These are phyloP conservation scores for Alcis repandata DNA, from an alignment of 2,888 invertebrate species.

Conservation along the genomic window DNA sequence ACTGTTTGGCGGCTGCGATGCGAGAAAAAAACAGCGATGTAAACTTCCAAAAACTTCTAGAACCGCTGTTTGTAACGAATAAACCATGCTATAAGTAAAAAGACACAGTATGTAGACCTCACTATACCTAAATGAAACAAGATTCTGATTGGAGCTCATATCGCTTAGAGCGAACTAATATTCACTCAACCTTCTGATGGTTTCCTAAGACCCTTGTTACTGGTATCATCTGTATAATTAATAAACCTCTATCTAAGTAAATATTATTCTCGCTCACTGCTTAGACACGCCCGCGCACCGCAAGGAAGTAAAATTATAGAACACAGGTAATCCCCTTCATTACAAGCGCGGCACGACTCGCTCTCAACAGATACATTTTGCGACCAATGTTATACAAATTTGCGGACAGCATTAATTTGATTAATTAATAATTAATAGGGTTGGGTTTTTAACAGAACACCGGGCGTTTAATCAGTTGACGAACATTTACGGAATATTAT, in stretches of 20 bases:
- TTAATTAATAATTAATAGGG: constrained; percentile 38
- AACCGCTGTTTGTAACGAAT: no score
- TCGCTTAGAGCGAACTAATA: no score
- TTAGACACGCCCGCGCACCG: background rate
- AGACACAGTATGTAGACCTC: no score
- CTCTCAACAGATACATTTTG: constrained; percentile 38
- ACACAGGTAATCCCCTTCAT: constrained; percentile 38
- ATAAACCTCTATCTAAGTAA: background rate
- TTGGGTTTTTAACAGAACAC: constrained; percentile 26
- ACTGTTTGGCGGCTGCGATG: no score
- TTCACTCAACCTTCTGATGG: no score
- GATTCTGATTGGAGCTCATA: no score
- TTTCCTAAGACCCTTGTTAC: background rate
- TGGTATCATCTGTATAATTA: background rate
- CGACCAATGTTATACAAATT: constrained; percentile 40
- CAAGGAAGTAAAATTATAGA: constrained; percentile 25
- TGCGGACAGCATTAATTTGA: constrained; percentile 38
- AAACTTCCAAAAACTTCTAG: no score
- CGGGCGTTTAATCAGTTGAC: constrained; percentile 26
- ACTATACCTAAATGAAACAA: no score
- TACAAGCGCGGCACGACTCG: constrained; percentile 40
- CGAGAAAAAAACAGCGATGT: no score
- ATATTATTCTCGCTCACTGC: background rate
- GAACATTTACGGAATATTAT: constrained; percentile 18
- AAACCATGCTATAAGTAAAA: no score